Base-by-base conservation (phyloP, 1,140 invertebrate species). In the Asobara japonica region DNA sequence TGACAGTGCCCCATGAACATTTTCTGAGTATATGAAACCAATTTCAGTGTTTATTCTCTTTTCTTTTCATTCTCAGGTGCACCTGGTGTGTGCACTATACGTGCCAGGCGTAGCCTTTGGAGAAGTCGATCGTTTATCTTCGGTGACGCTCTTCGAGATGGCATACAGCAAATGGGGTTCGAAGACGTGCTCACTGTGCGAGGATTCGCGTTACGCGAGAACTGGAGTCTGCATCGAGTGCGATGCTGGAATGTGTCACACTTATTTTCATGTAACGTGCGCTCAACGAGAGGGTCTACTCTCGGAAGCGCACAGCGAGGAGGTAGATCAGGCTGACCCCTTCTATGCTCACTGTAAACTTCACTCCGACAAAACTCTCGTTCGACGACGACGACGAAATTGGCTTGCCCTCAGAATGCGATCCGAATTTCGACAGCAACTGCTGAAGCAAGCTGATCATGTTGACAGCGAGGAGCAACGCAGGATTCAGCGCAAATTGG, bases 241-340 rank as follows among this genome's bases (percentile, higher is more conserved):
- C 87, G 98, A 99, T 89, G 97, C 97, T 25, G 98, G 98, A 25
- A 94, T 99, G 91, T 99, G 98, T 89, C 93, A 97, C 81, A 96
- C 94, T 0, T 97, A 95, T 88, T 99, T 99, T 86, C 98, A 99
- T 87, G 97, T 98, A 20, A 99, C 97, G 10, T 99, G 96, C 89
- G 97, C 97, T 20, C 97, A 99, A 87, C 91, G 93, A 41, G 94
- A 97, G 82, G 97, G 97, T 0, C 88, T 98, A 38, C 84, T 99
- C 10, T 96, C 96, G 0, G 97, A 98, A 88, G 95, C 96, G 0
- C 95, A 96, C 80, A 94, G 94, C 6, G 96, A 97, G 82, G 96
- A 98, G 85, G 94, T 92, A 13, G 95, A 98, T 80, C 96, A 97
- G 78, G 96, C 97, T 0, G 97, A 99, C 89, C 97, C 97, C 0